Evolutionary conservation across 2,888 invertebrate species (phyloP).

Genomic region (Eupeodes latifasciatus): DNA sequence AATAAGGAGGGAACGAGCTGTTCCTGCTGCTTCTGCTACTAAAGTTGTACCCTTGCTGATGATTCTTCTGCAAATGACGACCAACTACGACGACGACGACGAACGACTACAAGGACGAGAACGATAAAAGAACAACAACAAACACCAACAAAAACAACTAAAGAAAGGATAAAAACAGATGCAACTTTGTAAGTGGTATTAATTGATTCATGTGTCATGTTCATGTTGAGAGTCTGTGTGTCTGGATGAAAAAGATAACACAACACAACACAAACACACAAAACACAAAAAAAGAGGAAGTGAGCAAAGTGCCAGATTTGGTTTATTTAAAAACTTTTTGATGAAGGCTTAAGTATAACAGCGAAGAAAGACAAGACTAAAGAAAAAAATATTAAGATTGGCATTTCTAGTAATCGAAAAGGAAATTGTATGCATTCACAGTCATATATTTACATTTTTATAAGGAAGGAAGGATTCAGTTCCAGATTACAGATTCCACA

Average conservation of each 20-base stretch:
- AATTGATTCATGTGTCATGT: constrained; percentile 70
- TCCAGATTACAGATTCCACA: not conserved
- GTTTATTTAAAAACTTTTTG: constrained; percentile 46
- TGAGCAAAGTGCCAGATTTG: constrained; percentile 47
- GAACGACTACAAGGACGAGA: not conserved
- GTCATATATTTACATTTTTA: not conserved
- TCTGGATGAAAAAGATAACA: constrained; percentile 32
- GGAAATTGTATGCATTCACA: constrained; percentile 3
- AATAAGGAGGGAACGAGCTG: constrained; percentile 19
- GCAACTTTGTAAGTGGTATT: constrained; percentile 74
- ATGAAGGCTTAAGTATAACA: constrained; percentile 13
- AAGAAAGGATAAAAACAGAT: constrained; percentile 53
- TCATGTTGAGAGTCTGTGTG: constrained; percentile 27
- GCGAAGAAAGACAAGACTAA: not conserved
- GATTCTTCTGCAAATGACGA: constrained; percentile 16
- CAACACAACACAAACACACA: not conserved
- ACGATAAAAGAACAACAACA: not conserved
- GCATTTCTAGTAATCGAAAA: constrained; percentile 10
- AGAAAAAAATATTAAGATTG: constrained; percentile 8
- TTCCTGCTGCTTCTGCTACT: not conserved
- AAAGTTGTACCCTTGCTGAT: not conserved
- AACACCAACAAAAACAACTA: not conserved
- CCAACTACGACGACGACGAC: constrained; percentile 21
- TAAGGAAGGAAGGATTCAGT: too few species aligned
- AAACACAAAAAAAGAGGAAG: constrained; percentile 10